phyloP scores from a whole-genome alignment of 2,888 invertebrate genomes.

The Parnassius orleans region DNA sequence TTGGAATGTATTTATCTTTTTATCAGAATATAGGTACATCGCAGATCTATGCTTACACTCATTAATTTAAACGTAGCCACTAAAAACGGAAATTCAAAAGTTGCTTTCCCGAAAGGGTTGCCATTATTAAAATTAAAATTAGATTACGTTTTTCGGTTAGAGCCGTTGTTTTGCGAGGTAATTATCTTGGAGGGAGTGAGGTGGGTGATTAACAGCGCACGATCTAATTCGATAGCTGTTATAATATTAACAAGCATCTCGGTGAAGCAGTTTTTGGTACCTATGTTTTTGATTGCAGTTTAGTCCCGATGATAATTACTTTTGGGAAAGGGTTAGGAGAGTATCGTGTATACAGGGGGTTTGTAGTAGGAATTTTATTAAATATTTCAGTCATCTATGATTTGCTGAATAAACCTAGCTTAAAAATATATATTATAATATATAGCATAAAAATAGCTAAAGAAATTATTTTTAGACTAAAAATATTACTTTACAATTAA shows the following conservation, averaged over 20 bases:
- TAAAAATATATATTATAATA: too few species aligned
- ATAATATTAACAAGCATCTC: slow-evolving; percentile 70
- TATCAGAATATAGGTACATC: slow-evolving; percentile 20
- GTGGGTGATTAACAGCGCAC: slow-evolving; percentile 51
- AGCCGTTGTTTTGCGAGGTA: slow-evolving; percentile 62
- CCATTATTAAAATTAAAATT: slow-evolving; percentile 75
- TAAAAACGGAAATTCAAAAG: slow-evolving; percentile 51
- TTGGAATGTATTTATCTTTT: neutral
- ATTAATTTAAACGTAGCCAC: slow-evolving; percentile 40
- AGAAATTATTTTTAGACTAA: too few species aligned
- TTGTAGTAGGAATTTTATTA: neutral
- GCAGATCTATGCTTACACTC: slow-evolving; percentile 29
- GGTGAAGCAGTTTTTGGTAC: slow-evolving; percentile 67
- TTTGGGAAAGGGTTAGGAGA: slow-evolving; percentile 69
- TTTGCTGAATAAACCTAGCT: too few species aligned
- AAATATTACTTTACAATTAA: too few species aligned
- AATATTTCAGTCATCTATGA: too few species aligned
- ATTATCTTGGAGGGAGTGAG: slow-evolving; percentile 56
- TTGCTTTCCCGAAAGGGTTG: slow-evolving; percentile 51
- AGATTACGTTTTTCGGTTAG: slow-evolving; percentile 71
- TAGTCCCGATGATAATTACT: slow-evolving; percentile 75
- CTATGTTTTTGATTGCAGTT: slow-evolving; percentile 76
- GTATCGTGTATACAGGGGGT: slow-evolving; percentile 44
- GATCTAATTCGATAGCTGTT: slow-evolving; percentile 72
- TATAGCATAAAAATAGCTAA: too few species aligned